A percentile compares a stretch with the other conserved stretches of the same genome.
Conservation (phyloP, 2,113 vertebrate genomes). For the Lipophrys pholis region DNA sequence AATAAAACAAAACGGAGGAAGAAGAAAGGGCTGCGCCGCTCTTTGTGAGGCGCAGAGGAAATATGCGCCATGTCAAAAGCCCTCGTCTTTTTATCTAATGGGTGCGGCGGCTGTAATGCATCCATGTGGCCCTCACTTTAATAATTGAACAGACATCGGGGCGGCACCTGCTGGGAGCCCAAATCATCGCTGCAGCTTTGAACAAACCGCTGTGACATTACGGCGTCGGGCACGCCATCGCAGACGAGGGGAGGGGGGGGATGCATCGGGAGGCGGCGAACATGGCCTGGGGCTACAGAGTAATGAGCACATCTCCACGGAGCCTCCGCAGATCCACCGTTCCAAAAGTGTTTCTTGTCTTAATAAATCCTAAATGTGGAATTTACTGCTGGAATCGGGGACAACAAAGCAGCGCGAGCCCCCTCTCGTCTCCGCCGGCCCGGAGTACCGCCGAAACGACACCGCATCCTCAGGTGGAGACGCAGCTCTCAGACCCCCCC, state of each 20-base stretch:
- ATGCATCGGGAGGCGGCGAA: constrained; percentile 89
- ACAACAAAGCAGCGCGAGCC: constrained; percentile 90
- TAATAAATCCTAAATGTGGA: constrained; percentile 99
- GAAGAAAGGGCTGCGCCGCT: constrained; percentile 59
- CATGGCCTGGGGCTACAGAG: constrained; percentile 93
- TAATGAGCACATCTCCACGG: constrained; percentile 97
- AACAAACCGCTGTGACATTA: constrained; percentile 93
- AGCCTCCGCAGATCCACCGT: constrained; percentile 90
- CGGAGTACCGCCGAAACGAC: constrained; percentile 52
- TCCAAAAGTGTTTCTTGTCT: constrained; percentile 98
- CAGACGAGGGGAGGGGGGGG: constrained; percentile 85
- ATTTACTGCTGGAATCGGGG: constrained; percentile 92
- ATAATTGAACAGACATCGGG: constrained; percentile 96
- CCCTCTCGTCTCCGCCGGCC: constrained; percentile 63
- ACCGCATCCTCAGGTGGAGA: constrained; percentile 74
- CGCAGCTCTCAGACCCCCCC: constrained; percentile 3
- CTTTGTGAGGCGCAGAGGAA: constrained; percentile 87
- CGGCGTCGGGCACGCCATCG: constrained; percentile 86
- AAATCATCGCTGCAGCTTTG: constrained; percentile 90
- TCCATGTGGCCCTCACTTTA: constrained; percentile 89
- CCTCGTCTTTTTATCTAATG: constrained; percentile 88
- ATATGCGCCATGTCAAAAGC: constrained; percentile 87
- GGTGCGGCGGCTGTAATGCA: constrained; percentile 87
- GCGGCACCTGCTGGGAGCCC: constrained; percentile 94
- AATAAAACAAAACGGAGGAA: constrained; percentile 80